Evolutionary conservation across 2,888 invertebrate genomes (phyloP).

Genomic region (Scotopteryx bipunctaria): DNA sequence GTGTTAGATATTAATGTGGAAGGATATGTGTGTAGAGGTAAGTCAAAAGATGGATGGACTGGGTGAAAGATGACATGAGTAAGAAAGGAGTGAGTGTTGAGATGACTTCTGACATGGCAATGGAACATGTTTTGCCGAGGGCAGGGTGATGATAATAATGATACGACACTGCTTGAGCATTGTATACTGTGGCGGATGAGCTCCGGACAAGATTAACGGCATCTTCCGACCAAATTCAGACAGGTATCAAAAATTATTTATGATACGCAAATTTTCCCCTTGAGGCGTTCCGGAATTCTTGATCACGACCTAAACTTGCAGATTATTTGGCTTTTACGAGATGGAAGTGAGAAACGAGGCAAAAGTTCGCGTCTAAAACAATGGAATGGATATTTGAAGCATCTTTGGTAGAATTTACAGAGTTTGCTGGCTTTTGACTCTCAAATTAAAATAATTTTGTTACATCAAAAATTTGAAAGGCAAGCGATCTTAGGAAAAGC

Average conservation of each 20-base stretch:
- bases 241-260: conserved; percentile 42
- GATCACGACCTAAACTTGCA: conserved; percentile 27
- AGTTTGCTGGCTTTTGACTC: no score
- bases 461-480: no score
- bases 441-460: no score
- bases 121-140: no score
- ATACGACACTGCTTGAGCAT: neutral
- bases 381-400: conserved; percentile 3
- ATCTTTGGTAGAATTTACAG: neutral
- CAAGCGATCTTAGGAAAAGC: no score
- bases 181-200: conserved; percentile 7
- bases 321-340: conserved; percentile 24
- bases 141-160: no score
- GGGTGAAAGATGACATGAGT: no score
- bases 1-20: no score
- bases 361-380: conserved; percentile 9
- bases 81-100: no score
- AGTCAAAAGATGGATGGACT: no score
- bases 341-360: conserved; percentile 10
- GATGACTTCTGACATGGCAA: no score
- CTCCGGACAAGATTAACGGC: conserved; percentile 22
- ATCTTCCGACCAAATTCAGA: conserved; percentile 31
- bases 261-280: conserved; percentile 24
- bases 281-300: conserved; percentile 9
- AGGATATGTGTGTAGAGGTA: no score